These are phyloP conservation scores for Champsocephalus gunnari DNA, from an alignment of 2,797 vertebrate species.

Conservation along the genomic window DNA sequence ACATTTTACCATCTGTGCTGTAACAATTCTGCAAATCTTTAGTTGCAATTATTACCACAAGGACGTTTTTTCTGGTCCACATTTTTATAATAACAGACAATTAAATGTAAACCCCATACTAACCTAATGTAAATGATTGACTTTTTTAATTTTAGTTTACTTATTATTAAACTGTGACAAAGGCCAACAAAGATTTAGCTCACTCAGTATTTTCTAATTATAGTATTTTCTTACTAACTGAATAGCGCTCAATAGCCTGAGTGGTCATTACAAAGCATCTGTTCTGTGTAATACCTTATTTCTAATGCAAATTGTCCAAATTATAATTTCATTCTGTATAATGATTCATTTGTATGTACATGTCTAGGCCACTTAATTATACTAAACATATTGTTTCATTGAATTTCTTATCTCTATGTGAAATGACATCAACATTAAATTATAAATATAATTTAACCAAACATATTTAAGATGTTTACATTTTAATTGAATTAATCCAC, in stretches of 20 bases:
- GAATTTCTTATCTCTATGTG: not conserved
- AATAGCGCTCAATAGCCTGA: no score
- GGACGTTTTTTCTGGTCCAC: not conserved
- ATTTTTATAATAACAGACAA: conserved; percentile 19
- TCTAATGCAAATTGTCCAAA: not conserved
- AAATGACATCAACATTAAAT: not conserved
- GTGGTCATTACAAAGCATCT: not conserved
- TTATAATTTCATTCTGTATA: not conserved
- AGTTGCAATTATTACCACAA: conserved; percentile 5
- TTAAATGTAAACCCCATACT: not conserved
- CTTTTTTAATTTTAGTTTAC: not conserved
- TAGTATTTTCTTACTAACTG: no score
- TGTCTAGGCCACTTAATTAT: not conserved
- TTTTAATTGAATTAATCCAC: not conserved
- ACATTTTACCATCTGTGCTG: conserved; percentile 17
- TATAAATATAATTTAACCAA: not conserved
- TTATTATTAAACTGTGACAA: conserved; percentile 12
- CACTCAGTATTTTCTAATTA: not conserved
- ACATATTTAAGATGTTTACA: no score
- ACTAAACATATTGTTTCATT: not conserved
- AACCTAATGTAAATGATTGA: not conserved
- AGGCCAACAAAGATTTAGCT: not conserved
- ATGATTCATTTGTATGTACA: not conserved
- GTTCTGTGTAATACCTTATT: not conserved
- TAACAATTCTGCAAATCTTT: conserved; percentile 12